Conservation (phyloP, 1,140 invertebrate genomes). For the Drosophila simulans region DNA sequence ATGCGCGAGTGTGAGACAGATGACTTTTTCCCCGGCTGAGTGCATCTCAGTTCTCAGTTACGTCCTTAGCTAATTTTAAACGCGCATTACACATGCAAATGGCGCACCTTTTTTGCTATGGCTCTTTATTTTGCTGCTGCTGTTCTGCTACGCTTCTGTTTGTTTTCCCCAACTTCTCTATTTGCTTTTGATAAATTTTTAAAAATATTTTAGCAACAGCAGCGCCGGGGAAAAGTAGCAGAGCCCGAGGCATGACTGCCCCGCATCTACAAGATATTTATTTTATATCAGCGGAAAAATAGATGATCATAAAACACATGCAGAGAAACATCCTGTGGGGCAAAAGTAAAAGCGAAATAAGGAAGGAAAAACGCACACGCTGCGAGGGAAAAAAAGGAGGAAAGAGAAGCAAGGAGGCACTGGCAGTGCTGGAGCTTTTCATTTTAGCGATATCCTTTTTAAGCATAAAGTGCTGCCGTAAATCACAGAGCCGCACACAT, state of each 20-base stretch:
- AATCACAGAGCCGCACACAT: constrained; percentile 72
- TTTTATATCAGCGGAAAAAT: constrained; percentile 83
- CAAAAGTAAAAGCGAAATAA: constrained; percentile 79
- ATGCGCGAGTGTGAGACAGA: constrained; percentile 14
- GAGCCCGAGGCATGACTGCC: constrained; percentile 33
- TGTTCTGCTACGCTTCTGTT: constrained; percentile 14
- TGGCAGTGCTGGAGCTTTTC: constrained; percentile 68
- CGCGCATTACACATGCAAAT: constrained; percentile 75
- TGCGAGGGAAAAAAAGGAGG: not conserved
- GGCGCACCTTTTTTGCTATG: constrained; percentile 52
- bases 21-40: constrained; percentile 33
- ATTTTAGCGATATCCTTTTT: constrained; percentile 84
- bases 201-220: constrained; percentile 73
- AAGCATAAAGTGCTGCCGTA: constrained; percentile 83
- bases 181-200: constrained; percentile 83
- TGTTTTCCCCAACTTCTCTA: constrained; percentile 69
- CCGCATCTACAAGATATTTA: constrained; percentile 78
- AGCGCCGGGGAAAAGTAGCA: constrained; percentile 23
- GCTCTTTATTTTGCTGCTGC: constrained; percentile 3
- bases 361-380: constrained; percentile 44
- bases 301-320: constrained; percentile 83
- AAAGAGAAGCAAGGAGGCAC: constrained; percentile 6
- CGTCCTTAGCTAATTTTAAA: constrained; percentile 68
- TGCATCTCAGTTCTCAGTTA: constrained; percentile 58
- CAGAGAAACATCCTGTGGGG: constrained; percentile 74